These are phyloP conservation scores for Morus bassanus DNA, from an alignment of 2,797 vertebrate species.

Conservation along the genomic window DNA sequence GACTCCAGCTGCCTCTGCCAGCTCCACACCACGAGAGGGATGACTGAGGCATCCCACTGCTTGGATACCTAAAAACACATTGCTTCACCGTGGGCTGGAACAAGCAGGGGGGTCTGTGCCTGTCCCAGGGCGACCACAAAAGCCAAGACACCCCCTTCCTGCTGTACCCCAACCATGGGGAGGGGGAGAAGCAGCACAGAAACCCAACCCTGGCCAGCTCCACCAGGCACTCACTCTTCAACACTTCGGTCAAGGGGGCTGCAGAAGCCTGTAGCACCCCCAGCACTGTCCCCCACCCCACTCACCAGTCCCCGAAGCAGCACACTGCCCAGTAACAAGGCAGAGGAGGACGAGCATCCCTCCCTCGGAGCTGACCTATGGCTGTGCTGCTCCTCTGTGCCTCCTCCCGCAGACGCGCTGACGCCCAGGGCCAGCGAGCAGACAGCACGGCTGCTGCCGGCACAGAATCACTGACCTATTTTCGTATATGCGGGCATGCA, in stretches of 20 bases:
- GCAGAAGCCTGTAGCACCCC: neutral
- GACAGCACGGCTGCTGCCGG: neutral
- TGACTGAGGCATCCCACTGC: neutral
- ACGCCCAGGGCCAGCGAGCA: neutral
- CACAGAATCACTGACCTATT: slow-evolving; percentile 46
- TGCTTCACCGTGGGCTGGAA: neutral
- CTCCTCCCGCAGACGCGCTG: neutral
- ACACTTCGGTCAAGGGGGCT: neutral
- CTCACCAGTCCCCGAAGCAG: neutral
- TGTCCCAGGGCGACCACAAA: neutral
- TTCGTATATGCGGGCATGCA: neutral
- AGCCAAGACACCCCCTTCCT: neutral
- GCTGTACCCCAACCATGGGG: accelerated
- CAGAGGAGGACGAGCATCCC: neutral
- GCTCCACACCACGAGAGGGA: accelerated
- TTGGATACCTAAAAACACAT: neutral
- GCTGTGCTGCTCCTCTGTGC: neutral
- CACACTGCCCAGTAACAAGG: neutral
- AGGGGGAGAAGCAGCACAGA: neutral
- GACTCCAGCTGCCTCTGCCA: neutral
- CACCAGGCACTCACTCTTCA: accelerated
- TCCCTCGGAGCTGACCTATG: neutral
- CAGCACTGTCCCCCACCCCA: neutral
- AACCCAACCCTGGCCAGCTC: neutral
- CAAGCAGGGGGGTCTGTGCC: neutral